A percentile compares a stretch with the other conserved stretches of the same genome.
Evolutionary conservation across 2,797 vertebrate species (phyloP).

Genomic region (Neopelma chrysocephalum): DNA sequence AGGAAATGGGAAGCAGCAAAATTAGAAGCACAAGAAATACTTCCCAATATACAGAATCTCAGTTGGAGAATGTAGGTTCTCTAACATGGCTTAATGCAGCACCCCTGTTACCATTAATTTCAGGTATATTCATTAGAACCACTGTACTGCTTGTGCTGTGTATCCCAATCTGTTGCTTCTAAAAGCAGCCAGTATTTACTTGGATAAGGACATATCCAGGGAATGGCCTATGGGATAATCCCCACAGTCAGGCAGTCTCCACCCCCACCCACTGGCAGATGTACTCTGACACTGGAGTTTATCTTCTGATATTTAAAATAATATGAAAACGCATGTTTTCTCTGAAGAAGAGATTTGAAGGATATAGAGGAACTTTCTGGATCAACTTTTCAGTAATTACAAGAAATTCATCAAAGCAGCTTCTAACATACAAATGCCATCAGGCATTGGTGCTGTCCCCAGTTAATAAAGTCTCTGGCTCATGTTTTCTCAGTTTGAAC

Average conservation of each 20-base stretch:
- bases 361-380: not conserved
- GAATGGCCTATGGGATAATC: not conserved
- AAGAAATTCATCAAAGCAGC: not conserved
- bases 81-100: not conserved
- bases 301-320: not conserved
- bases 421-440: not conserved
- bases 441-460: not conserved
- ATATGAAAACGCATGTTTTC: not conserved
- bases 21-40: not conserved
- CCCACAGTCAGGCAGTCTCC: not conserved
- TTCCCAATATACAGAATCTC: not conserved
- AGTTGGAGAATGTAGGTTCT: not conserved
- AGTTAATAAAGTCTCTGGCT: not conserved
- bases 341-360: not conserved
- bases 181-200: not conserved
- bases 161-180: not conserved
- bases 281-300: not conserved
- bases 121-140: not conserved
- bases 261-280: not conserved
- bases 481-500: not conserved
- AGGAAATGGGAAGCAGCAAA: not conserved
- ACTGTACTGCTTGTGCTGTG: not conserved
- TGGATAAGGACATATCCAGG: accelerated
- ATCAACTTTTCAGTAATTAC: not conserved
- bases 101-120: not conserved